Conservation (phyloP, 2,113 vertebrate genomes). For the Marcusenius ussheri region DNA sequence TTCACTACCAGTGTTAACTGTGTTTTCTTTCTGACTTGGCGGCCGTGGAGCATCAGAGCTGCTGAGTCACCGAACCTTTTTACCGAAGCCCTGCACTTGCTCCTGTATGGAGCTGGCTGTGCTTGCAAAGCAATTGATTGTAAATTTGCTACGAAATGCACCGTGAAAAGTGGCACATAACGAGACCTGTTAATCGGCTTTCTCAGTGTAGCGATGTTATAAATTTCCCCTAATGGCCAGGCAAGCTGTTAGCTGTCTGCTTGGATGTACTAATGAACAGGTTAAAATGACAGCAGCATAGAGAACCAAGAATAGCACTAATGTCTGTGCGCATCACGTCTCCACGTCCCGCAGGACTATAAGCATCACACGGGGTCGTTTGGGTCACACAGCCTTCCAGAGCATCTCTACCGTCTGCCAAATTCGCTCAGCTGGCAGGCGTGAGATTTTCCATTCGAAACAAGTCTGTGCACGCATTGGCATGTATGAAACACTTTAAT, state of each 20-base stretch:
- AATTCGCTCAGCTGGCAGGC: too few relatives aligned
- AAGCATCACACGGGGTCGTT: too few relatives aligned
- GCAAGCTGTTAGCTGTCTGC: background rate
- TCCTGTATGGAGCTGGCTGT: background rate
- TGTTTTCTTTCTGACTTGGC: background rate
- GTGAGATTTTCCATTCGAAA: too few relatives aligned
- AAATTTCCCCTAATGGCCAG: background rate
- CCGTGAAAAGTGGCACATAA: background rate
- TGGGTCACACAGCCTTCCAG: too few relatives aligned
- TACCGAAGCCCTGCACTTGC: background rate
- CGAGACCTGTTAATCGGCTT: background rate
- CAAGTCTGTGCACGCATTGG: too few relatives aligned
- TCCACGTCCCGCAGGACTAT: too few relatives aligned
- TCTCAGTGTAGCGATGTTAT: background rate
- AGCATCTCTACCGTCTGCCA: too few relatives aligned
- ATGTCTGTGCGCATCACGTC: background rate
- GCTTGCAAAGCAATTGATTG: background rate
- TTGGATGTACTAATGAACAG: background rate
- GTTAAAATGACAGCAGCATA: background rate
- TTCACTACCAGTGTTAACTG: background rate
- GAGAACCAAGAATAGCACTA: background rate
- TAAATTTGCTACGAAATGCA: background rate
- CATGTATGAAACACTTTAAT: too few relatives aligned
- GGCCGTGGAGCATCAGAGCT: background rate
- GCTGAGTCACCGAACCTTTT: background rate